Conservation (phyloP, 2,797 vertebrate species). For the Momotus momota region DNA sequence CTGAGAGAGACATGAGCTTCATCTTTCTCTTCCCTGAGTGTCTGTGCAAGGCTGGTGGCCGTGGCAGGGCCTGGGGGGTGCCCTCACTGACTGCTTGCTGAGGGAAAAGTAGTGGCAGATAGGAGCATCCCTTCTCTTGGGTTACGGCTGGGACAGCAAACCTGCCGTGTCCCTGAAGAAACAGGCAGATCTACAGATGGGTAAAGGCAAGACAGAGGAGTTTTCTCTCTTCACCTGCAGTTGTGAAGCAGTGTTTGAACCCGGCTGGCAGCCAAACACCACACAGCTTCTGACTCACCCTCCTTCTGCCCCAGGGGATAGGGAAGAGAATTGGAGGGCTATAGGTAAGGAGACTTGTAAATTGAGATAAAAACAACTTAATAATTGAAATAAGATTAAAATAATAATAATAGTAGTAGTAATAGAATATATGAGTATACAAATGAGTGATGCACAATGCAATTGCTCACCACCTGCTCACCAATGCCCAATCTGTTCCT, state of each 20-base stretch:
- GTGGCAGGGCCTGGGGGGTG: background rate
- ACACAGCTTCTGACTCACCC: background rate
- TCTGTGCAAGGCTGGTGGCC: background rate
- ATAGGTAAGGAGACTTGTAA: background rate
- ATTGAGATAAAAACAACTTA: background rate
- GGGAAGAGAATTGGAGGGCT: background rate
- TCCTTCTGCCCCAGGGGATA: background rate
- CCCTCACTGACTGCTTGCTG: background rate
- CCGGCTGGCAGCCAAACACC: background rate
- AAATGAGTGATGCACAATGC: background rate
- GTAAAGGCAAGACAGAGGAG: background rate
- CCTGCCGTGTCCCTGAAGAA: rapidly evolving
- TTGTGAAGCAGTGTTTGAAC: background rate
- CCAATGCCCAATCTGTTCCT: background rate
- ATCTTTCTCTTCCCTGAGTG: background rate
- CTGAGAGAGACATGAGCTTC: background rate
- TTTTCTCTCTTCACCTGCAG: background rate
- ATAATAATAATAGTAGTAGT: background rate
- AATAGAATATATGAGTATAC: background rate
- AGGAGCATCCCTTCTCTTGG: background rate
- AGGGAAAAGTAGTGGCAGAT: background rate
- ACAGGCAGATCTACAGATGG: background rate
- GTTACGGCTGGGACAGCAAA: background rate
- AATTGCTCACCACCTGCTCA: background rate
- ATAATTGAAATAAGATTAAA: background rate